Evolutionary conservation across 2,888 invertebrate species (phyloP), one percentile per base, ranked within the genome.

Genomic region (Tanypteryx hageni): DNA sequence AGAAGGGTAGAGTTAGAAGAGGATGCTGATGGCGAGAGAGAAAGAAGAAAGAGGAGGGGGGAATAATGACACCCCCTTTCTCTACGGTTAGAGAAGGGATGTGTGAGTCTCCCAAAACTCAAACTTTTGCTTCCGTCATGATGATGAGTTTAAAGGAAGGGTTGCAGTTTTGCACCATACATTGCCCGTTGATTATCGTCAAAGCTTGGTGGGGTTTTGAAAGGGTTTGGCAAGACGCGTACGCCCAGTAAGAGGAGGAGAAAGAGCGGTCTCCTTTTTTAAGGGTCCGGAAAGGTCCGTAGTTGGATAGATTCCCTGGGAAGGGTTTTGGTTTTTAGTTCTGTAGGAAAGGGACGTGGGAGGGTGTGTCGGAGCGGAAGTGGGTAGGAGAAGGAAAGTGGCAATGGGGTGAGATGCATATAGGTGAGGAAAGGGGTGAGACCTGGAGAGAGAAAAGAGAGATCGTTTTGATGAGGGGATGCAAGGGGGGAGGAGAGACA

Each of bases 381-480:
- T 81, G 84, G 81, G 83, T 64, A 86, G 81, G 76, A 44, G 44
- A 44, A 44, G 44, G 68, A 64, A 27, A 58, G 58, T 44, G 68
- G 57, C 64, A 83, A n/a, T 61, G 86, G 59, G 92, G 64, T 27
- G 68, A 76, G 76, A 92, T 59, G 92, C 58, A 92, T 58, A 91
- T 76, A 91, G 84, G 92, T 85, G 93, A 92, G 93, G 91, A 84
- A 85, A 89, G 68, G 89, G 89, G 64, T 64, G 27, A 31, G 61
- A 61, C 27, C 27, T 31, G 27, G 92, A 81, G 76, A 58, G 89
- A 59, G 92, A 82, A 59, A 64, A 83, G 68, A 89, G 86, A 82
- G 89, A 89, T 84, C 89, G 64, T 68, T 89, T 27, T 57, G 89
- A 91, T 68, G 81, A 76, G 76, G 64, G 89, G 92, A 76, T 57